Evolutionary conservation across 2,888 invertebrate species (phyloP).

Genomic region (Epirrhoe alternata): DNA sequence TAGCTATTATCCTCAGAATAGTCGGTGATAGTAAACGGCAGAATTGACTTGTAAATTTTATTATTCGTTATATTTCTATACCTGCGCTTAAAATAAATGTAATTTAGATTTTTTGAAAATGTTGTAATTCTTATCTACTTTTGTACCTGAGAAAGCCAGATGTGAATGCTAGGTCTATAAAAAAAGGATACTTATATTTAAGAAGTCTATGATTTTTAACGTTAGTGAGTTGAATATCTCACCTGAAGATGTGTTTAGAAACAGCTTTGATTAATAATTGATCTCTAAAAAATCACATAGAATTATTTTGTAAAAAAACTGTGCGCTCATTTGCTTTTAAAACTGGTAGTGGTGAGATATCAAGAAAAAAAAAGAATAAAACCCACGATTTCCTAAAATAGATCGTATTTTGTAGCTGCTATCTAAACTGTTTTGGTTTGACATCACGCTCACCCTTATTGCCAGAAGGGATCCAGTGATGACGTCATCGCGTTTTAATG

Average conservation of each 20-base stretch:
- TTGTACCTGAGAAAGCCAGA: not conserved
- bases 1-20: slow-evolving; percentile 55
- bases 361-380: not conserved
- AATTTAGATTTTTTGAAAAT: not conserved
- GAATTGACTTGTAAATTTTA: slow-evolving; percentile 48
- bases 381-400: slow-evolving; percentile 15
- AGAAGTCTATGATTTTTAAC: not conserved
- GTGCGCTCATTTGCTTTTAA: not conserved
- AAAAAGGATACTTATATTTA: not conserved
- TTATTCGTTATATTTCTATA: slow-evolving; percentile 37
- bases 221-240: not conserved
- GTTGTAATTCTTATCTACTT: not conserved
- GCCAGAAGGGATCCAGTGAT: slow-evolving; percentile 36
- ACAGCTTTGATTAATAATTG: too few relatives aligned
- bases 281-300: not conserved
- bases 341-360: not conserved
- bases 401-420: slow-evolving; percentile 11
- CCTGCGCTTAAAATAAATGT: slow-evolving; percentile 25
- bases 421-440: slow-evolving; percentile 30
- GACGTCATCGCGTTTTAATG: slow-evolving; percentile 46
- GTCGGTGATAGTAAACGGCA: slow-evolving; percentile 47
- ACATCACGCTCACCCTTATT: slow-evolving; percentile 23
- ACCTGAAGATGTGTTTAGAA: too few relatives aligned
- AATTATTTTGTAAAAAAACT: not conserved
- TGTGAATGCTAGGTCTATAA: not conserved